Base-by-base conservation (phyloP, 2,797 vertebrate genomes). In the Megaceryle alcyon region DNA sequence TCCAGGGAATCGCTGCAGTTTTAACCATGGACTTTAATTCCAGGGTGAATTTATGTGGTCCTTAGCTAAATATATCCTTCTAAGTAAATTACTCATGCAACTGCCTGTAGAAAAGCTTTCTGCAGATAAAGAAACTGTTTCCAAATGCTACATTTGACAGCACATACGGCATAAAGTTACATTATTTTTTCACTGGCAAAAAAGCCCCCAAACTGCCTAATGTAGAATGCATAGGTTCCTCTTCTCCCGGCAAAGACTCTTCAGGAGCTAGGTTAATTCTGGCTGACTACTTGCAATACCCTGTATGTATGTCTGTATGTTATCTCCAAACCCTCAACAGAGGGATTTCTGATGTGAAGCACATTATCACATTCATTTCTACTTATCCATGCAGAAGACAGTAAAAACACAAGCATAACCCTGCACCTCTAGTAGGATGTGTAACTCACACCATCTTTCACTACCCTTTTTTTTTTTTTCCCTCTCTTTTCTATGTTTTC, bases 51-150 rank as follows among this genome's bases (percentile, higher is more conserved):
- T 95, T 86, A 94, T 97, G 88, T 92, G 81, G 94, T 97, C 88
- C 96, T 88, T 89, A 43, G 94, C 96, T 97, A 95, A 95, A 96
- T 95, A 97, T 96, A 97, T 96, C 97, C 90, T 85, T 90, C 96
- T 97, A 96, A 98, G 97, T 97, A 97, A 97, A 98, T 97, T 94
- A 94, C 94, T 96, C 93, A 89, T 82, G 95, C 96, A 86, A 94
- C 90, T 87, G 80, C 94, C 88, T 97, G 92, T 89, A 94, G 94
- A 82, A 97, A 92, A 95, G 96, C 94, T 95, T 79, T 81, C 79
- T 92, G 93, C 94, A 95, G 93, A 95, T 78, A 89, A 87, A 95
- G 90, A 93, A 86, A 90, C 94, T 85, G 87, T 14, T 94, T 87
- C 90, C 86, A 79, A 96, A 85, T 85, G 95, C 95, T 87, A 15